A percentile compares a stretch with the other conserved stretches of the same genome.
Evolutionary conservation across 2,113 vertebrate genomes (phyloP).

Genomic region (Gambusia affinis): DNA sequence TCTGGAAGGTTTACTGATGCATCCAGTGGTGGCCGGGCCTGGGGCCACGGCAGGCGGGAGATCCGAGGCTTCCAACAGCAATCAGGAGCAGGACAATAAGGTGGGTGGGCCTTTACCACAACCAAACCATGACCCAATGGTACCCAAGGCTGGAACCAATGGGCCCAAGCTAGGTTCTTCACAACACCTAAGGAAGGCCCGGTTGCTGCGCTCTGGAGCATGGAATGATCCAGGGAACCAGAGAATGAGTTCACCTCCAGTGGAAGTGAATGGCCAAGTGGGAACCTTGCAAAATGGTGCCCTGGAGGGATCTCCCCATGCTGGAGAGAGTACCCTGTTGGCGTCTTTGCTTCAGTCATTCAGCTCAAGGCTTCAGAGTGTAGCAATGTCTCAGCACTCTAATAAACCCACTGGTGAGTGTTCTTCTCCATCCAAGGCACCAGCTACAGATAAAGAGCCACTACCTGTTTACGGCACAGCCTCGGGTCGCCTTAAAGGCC

Average conservation of each 20-base stretch:
- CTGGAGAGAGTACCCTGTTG: slow-evolving; percentile 94
- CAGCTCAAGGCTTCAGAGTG: slow-evolving; percentile 94
- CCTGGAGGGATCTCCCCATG: slow-evolving; percentile 87
- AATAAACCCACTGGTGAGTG: slow-evolving; percentile 78
- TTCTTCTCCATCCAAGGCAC: slow-evolving; percentile 74
- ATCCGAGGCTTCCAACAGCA: slow-evolving; percentile 83
- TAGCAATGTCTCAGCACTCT: slow-evolving; percentile 92
- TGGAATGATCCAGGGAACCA: slow-evolving; percentile 90
- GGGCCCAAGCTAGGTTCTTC: slow-evolving; percentile 85
- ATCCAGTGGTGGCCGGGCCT: slow-evolving; percentile 95
- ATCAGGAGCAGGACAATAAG: slow-evolving; percentile 87
- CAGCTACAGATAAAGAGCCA: slow-evolving; percentile 85
- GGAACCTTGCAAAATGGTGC: slow-evolving; percentile 86
- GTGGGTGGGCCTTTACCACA: slow-evolving; percentile 83
- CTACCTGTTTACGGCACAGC: slow-evolving; percentile 89
- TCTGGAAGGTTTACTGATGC: slow-evolving; percentile 99
- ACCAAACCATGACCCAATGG: slow-evolving; percentile 85
- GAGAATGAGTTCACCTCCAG: slow-evolving; percentile 83
- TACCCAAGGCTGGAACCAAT: slow-evolving; percentile 77
- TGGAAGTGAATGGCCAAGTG: slow-evolving; percentile 88
- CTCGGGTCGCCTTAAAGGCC: slow-evolving; percentile 92
- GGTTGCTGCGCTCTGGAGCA: slow-evolving; percentile 90
- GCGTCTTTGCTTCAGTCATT: slow-evolving; percentile 98
- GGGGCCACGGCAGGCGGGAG: slow-evolving; percentile 88
- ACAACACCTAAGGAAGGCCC: slow-evolving; percentile 95